These are phyloP conservation scores for Drosophila micromelanica DNA, from an alignment of 1,140 invertebrate genomes.

Conservation along the genomic window DNA sequence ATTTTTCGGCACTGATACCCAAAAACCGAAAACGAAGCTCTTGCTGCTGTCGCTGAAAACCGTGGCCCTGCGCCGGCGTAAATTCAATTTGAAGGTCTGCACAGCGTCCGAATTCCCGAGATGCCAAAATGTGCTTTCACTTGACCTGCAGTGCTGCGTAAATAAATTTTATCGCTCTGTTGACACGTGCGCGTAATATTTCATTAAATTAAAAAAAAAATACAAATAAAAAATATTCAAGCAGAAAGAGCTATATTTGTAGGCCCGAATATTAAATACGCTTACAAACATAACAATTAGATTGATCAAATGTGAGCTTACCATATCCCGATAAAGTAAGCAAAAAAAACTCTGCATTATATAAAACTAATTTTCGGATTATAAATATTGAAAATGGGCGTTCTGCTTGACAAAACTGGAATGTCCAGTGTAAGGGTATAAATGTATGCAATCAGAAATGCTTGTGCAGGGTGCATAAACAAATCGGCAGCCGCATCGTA, in stretches of 20 bases:
- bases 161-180: constrained; percentile 80
- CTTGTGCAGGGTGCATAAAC: constrained; percentile 60
- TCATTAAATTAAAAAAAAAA: constrained; percentile 62
- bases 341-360: too few relatives aligned
- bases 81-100: constrained; percentile 80
- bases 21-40: constrained; percentile 27
- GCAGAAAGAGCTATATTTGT: background rate
- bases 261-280: background rate
- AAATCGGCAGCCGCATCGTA: constrained; percentile 72
- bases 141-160: constrained; percentile 80
- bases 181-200: constrained; percentile 83
- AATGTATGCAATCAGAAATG: constrained; percentile 11
- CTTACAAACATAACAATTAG: background rate
- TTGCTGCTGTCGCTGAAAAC: background rate
- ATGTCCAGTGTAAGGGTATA: constrained; percentile 4
- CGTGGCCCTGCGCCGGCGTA: constrained; percentile 44
- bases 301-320: too few relatives aligned
- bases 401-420: background rate
- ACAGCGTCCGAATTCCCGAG: constrained; percentile 40
- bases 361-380: too few relatives aligned
- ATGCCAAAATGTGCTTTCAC: constrained; percentile 77
- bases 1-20: constrained; percentile 61
- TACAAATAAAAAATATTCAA: constrained; percentile 26
- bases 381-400: too few relatives aligned
- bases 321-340: too few relatives aligned